These are phyloP conservation scores for Embidobia sp. DNA, from an alignment of 2,888 invertebrate genomes.

Conservation along the genomic window DNA sequence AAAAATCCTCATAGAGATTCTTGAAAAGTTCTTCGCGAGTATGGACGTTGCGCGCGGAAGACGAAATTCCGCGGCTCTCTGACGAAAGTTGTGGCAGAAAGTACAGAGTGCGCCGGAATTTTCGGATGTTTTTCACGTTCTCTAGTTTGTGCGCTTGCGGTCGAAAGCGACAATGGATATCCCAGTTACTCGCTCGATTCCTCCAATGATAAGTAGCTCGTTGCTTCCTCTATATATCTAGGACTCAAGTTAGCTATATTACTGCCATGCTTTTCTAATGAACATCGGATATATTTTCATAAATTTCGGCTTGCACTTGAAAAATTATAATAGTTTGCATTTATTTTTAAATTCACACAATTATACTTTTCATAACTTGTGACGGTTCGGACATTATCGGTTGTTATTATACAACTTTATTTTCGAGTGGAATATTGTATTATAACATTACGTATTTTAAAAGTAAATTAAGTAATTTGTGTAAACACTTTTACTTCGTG, in stretches of 20 bases:
- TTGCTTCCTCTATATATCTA: slow-evolving; percentile 63
- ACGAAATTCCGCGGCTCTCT: slow-evolving; percentile 60
- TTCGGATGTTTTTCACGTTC: slow-evolving; percentile 70
- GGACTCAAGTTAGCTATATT: slow-evolving; percentile 74
- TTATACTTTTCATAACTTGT: too few species aligned
- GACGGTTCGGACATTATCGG: too few species aligned
- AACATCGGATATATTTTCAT: too few species aligned
- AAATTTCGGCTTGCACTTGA: too few species aligned
- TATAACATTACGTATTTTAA: too few species aligned
- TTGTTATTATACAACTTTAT: too few species aligned
- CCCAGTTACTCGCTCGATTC: slow-evolving; percentile 13
- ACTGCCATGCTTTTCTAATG: too few species aligned
- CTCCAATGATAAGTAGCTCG: slow-evolving; percentile 30
- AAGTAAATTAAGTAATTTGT: too few species aligned
- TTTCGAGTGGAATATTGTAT: too few species aligned
- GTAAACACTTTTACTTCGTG: too few species aligned
- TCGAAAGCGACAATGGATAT: slow-evolving; percentile 51
- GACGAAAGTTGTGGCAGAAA: slow-evolving; percentile 67
- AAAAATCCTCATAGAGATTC: slow-evolving; percentile 64
- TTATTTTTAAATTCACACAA: too few species aligned
- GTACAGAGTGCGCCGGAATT: slow-evolving; percentile 61
- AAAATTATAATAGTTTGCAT: too few species aligned
- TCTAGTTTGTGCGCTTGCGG: slow-evolving; percentile 37
- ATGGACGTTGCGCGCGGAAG: slow-evolving; percentile 35
- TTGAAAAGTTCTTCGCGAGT: slow-evolving; percentile 67